Evolutionary conservation across 2,888 invertebrate species (phyloP).

Genomic region (Phortica magna): DNA sequence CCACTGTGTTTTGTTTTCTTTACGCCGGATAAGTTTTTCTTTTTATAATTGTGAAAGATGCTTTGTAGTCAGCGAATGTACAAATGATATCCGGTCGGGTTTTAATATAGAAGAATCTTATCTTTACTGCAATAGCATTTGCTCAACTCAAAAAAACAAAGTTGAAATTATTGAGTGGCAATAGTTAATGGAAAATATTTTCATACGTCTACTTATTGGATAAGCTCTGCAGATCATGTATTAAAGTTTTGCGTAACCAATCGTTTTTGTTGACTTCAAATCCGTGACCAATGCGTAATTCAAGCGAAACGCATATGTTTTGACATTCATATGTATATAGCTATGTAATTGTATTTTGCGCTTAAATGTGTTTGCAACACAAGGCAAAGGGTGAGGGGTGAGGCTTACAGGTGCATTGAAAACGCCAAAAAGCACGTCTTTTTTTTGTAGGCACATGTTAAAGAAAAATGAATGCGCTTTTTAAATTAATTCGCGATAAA

Average conservation of each 20-base stretch:
- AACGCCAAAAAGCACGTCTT: no score
- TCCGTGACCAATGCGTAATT: conserved; percentile 11
- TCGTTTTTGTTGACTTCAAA: background rate
- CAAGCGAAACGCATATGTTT: background rate
- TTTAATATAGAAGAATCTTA: no score
- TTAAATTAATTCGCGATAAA: no score
- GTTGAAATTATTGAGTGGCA: background rate
- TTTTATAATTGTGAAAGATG: no score
- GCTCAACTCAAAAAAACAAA: no score
- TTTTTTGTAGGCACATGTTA: no score
- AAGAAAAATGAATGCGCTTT: no score
- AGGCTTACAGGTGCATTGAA: background rate
- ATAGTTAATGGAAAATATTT: background rate
- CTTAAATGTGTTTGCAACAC: background rate
- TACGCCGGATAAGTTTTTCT: no score
- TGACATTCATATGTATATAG: background rate
- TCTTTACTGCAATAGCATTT: no score
- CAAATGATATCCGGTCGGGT: no score
- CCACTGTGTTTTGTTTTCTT: no score
- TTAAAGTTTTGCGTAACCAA: background rate
- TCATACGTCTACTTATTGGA: background rate
- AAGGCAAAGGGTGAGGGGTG: background rate
- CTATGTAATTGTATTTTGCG: background rate
- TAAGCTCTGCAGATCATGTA: background rate
- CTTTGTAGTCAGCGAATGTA: no score